phyloP scores from a whole-genome alignment of 2,113 vertebrate species.

The Mungos mungo region DNA sequence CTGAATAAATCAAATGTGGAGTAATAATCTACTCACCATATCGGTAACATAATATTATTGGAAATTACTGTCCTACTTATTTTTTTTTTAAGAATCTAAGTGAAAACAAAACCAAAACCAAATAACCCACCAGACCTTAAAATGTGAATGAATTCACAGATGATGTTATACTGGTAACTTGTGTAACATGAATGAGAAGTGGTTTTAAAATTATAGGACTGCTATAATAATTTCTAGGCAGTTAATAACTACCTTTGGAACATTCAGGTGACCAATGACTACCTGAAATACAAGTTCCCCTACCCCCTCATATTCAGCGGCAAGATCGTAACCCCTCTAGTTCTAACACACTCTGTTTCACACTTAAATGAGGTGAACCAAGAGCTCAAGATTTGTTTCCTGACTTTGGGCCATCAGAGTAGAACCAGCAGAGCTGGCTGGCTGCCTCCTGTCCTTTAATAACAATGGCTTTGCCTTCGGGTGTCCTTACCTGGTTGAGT shows the following conservation, averaged over 20 bases:
- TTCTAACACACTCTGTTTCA: neutral
- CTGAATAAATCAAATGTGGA: neutral
- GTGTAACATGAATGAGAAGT: neutral
- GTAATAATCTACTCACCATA: neutral
- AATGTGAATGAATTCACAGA: neutral
- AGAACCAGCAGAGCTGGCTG: neutral
- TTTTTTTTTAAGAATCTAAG: neutral
- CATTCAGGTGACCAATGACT: neutral
- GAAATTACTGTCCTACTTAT: neutral
- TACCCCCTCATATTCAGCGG: neutral
- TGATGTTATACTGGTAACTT: neutral
- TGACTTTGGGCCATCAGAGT: neutral
- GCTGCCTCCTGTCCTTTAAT: neutral
- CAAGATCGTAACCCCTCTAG: neutral
- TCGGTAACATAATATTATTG: neutral
- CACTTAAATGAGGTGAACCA: neutral
- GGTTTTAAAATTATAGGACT: neutral
- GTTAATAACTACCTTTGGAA: neutral
- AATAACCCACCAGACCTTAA: neutral
- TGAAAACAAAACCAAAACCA: neutral
- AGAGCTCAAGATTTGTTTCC: neutral
- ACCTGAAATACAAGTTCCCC: neutral
- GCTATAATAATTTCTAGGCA: neutral
- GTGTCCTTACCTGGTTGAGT: constrained; percentile 89
- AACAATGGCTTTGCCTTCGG: neutral